A percentile compares a stretch with the other conserved stretches of the same genome.
Conservation (phyloP, 2,888 invertebrate species). For the Polyommatus iphigenia region DNA sequence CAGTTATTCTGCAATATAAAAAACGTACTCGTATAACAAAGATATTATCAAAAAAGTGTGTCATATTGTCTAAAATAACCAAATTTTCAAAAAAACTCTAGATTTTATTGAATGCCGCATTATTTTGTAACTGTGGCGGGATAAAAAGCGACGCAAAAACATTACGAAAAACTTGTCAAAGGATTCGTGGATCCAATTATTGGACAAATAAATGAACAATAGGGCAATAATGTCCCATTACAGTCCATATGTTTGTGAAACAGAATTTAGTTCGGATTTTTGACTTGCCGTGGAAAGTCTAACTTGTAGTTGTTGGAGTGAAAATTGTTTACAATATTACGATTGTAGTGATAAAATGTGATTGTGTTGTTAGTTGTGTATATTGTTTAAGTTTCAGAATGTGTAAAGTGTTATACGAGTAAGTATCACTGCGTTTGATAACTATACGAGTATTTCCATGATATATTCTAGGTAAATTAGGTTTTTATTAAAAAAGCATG, state of each 20-base stretch:
- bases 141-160: slow-evolving; percentile 75
- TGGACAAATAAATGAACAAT: slow-evolving; percentile 54
- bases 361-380: neutral
- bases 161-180: slow-evolving; percentile 60
- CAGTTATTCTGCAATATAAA: neutral
- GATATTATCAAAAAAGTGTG: neutral
- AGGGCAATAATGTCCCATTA: slow-evolving; percentile 64
- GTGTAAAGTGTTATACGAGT: neutral
- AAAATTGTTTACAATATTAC: neutral
- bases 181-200: slow-evolving; percentile 50
- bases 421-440: no score
- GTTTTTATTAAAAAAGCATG: no score
- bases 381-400: neutral
- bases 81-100: neutral
- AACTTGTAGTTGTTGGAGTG: slow-evolving; percentile 10
- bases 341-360: neutral
- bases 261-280: slow-evolving; percentile 65
- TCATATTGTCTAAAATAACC: slow-evolving; percentile 12
- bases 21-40: neutral
- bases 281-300: slow-evolving; percentile 59
- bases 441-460: no score
- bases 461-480: no score
- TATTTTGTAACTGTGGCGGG: slow-evolving; percentile 71
- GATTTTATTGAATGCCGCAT: slow-evolving; percentile 48
- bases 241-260: slow-evolving; percentile 56